Conservation (phyloP, 2,888 invertebrate species). For the Arenicola marina region DNA sequence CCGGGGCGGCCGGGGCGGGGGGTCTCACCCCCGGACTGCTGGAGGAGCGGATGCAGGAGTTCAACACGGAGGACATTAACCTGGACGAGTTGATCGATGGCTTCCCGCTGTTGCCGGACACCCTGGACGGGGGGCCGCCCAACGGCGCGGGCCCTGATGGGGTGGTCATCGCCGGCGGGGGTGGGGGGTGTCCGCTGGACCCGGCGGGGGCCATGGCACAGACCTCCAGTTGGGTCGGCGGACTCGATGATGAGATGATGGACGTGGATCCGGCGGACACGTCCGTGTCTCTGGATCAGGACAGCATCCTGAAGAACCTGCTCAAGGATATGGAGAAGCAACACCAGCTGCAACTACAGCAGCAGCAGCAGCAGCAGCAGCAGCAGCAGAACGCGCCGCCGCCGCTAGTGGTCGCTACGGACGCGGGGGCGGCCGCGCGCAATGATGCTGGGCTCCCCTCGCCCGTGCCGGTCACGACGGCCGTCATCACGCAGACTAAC, state of each 20-base stretch:
- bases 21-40: background rate
- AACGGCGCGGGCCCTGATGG: too few species aligned
- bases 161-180: too few species aligned
- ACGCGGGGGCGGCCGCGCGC: background rate
- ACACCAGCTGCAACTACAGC: background rate
- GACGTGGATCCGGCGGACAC: background rate
- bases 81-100: background rate
- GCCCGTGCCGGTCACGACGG: background rate
- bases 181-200: too few species aligned
- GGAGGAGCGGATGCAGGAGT: background rate
- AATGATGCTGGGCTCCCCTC: background rate
- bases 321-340: background rate
- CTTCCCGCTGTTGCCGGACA: background rate
- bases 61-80: constrained; percentile 1
- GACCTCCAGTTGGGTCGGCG: background rate
- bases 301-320: background rate
- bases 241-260: constrained; percentile 5
- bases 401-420: too few species aligned
- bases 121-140: too few species aligned
- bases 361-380: background rate
- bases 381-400: background rate
- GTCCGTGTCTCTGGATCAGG: background rate
- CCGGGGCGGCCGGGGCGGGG: too few species aligned
- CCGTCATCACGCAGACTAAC: constrained; percentile 5
- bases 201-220: background rate